Conservation (phyloP, 1,140 invertebrate species). For the Epicauta chinensis region DNA sequence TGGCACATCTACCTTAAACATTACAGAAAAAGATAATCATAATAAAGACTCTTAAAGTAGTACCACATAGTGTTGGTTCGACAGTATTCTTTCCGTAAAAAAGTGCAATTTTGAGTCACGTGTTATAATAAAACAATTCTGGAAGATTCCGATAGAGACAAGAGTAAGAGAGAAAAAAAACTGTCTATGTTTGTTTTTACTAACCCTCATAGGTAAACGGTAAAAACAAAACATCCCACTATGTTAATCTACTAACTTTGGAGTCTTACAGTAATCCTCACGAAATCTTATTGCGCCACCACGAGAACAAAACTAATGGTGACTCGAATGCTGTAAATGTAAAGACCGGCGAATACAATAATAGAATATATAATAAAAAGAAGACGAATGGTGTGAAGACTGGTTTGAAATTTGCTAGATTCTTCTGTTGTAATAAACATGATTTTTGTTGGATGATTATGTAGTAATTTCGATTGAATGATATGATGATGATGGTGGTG, state of each 20-base stretch:
- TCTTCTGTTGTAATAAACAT: no score
- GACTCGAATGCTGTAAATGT: slow-evolving; percentile 46
- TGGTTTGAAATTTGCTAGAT: no score
- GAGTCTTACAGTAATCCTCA: slow-evolving; percentile 44
- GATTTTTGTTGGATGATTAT: no score
- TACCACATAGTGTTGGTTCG: slow-evolving; percentile 8
- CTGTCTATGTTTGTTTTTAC: slow-evolving; percentile 13
- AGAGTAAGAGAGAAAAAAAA: slow-evolving; percentile 7
- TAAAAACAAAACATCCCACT: slow-evolving; percentile 28
- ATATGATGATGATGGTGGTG: slow-evolving; percentile 24
- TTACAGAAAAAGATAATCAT: no score
- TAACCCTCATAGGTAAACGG: slow-evolving; percentile 42
- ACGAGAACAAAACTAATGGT: slow-evolving; percentile 56
- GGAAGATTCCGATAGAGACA: no score
- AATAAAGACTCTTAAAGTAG: slow-evolving; percentile 9
- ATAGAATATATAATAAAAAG: slow-evolving; percentile 43
- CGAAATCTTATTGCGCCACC: slow-evolving; percentile 64
- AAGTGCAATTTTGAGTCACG: no score
- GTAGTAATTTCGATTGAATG: background rate
- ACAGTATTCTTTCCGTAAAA: background rate
- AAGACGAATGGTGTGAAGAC: slow-evolving; percentile 15
- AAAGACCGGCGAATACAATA: slow-evolving; percentile 42
- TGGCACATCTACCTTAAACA: slow-evolving; percentile 13
- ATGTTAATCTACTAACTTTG: slow-evolving; percentile 30
- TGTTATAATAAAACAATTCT: no score